Percentiles rank a stretch among this genome's conserved stretches.
phyloP scores from a whole-genome alignment of 2,888 invertebrate species.

The Trichopoda pennipes region DNA sequence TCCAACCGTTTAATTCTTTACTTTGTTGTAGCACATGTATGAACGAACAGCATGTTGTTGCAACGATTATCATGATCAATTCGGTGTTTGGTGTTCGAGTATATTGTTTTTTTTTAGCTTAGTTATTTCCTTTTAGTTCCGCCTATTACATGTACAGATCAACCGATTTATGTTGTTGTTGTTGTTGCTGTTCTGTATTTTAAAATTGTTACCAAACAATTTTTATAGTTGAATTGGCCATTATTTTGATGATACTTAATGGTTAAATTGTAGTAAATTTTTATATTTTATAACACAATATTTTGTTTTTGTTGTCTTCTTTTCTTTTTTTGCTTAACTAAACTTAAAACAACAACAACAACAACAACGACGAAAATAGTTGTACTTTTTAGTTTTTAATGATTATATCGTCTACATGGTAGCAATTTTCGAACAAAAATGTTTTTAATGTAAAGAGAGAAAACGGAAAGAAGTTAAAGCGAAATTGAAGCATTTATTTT shows the following conservation, averaged over 20 bases:
- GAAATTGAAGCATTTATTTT: slow-evolving; percentile 13
- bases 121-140: slow-evolving; percentile 55
- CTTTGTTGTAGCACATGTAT: slow-evolving; percentile 19
- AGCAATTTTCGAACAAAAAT: slow-evolving; percentile 43
- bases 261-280: slow-evolving; percentile 56
- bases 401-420: slow-evolving; percentile 31
- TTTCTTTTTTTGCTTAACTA: background rate
- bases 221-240: slow-evolving; percentile 48
- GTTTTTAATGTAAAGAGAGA: background rate
- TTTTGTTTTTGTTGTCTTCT: background rate
- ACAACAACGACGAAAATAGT: background rate
- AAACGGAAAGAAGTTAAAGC: background rate
- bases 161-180: slow-evolving; percentile 21
- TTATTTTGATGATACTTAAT: slow-evolving; percentile 62
- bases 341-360: background rate
- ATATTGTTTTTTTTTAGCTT: background rate
- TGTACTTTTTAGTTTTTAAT: slow-evolving; percentile 34
- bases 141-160: slow-evolving; percentile 67
- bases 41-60: slow-evolving; percentile 8
- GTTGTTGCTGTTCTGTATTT: slow-evolving; percentile 4
- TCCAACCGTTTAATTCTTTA: slow-evolving; percentile 43
- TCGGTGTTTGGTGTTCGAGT: slow-evolving; percentile 16
- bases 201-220: slow-evolving; percentile 35
- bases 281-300: slow-evolving; percentile 35
- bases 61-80: slow-evolving; percentile 40